A percentile compares a stretch with the other conserved stretches of the same genome.
These are phyloP conservation scores for Volucella zonaria DNA, from an alignment of 2,888 invertebrate genomes.

Conservation along the genomic window DNA sequence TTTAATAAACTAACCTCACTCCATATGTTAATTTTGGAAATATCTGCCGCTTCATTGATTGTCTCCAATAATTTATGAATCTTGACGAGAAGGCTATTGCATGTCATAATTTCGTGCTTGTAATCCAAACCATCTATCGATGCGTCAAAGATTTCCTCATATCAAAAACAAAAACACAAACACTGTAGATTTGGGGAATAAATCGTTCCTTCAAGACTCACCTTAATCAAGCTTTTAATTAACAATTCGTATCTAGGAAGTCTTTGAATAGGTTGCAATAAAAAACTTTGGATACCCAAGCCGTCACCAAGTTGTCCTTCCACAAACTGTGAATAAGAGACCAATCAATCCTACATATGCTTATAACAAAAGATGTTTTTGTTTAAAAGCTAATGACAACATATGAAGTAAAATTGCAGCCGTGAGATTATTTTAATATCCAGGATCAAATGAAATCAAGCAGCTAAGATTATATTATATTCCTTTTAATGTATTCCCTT, in stretches of 20 bases:
- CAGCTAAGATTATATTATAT: too few species aligned
- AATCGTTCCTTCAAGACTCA: neutral
- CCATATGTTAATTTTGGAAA: constrained; percentile 14
- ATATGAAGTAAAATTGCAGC: too few species aligned
- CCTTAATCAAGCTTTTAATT: constrained; percentile 3
- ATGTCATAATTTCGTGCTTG: neutral
- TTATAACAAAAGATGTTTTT: too few species aligned
- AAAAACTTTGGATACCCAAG: constrained; percentile 31
- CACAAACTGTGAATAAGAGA: constrained; percentile 12
- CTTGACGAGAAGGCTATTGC: constrained; percentile 3
- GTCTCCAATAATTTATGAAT: constrained; percentile 3
- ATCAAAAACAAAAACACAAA: neutral
- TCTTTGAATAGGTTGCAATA: constrained; percentile 41
- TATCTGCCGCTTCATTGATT: constrained; percentile 16
- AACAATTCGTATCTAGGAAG: constrained; percentile 18
- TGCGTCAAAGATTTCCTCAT: neutral
- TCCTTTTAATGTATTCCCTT: too few species aligned
- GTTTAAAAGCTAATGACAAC: too few species aligned
- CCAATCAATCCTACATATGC: too few species aligned
- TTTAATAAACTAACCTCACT: neutral
- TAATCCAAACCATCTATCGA: neutral
- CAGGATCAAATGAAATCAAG: too few species aligned
- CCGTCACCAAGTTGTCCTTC: neutral
- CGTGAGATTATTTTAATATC: too few species aligned
- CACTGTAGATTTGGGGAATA: too few species aligned